Conservation (phyloP, 2,113 vertebrate species). For the Phalacrocorax brasilianus region DNA sequence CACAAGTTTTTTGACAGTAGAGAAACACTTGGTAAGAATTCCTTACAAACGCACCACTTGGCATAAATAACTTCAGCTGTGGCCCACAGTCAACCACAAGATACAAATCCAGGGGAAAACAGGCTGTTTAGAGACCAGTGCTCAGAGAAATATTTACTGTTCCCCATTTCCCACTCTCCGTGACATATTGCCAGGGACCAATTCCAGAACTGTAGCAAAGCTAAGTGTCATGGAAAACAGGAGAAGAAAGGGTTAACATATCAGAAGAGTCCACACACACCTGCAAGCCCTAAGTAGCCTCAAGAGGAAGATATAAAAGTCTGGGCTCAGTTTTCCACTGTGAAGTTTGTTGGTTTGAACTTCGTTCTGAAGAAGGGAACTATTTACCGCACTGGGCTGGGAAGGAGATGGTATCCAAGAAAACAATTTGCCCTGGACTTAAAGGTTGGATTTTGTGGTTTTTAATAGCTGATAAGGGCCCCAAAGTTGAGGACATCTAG, state of each 20-base stretch:
- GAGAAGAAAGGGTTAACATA: neutral
- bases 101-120: neutral
- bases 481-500: neutral
- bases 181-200: rapidly evolving
- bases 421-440: neutral
- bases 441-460: neutral
- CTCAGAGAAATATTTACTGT: neutral
- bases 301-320: neutral
- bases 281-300: neutral
- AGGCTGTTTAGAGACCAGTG: neutral
- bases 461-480: neutral
- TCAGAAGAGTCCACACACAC: neutral
- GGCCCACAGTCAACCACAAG: neutral
- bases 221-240: neutral
- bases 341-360: neutral
- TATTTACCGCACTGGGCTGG: neutral
- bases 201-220: neutral
- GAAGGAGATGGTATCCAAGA: neutral
- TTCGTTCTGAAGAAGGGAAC: neutral
- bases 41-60: neutral
- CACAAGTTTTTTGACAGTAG: neutral
- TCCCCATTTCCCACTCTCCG: rapidly evolving
- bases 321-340: rapidly evolving
- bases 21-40: neutral
- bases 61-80: neutral